Conservation (phyloP, 2,888 invertebrate genomes). For the Drosophila antonietae region DNA sequence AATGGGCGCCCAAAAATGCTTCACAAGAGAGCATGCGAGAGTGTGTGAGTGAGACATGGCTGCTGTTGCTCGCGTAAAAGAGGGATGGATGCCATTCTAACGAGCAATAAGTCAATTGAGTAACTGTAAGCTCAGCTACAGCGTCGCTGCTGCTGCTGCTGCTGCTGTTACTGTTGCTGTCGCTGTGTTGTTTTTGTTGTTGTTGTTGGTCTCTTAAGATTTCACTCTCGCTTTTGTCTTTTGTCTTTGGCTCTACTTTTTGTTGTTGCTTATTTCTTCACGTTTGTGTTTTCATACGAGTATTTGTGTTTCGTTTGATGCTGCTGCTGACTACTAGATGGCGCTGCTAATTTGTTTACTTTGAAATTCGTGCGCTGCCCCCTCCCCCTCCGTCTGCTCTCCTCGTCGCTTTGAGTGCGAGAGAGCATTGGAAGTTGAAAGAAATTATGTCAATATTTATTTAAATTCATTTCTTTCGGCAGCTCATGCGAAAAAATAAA, state of each 20-base stretch:
- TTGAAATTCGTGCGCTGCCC: conserved; percentile 35
- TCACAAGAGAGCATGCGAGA: not conserved
- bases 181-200: conserved; percentile 6
- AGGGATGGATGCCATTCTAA: conserved; percentile 45
- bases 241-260: conserved; percentile 22
- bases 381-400: not conserved
- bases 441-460: conserved; percentile 79
- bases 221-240: conserved; percentile 75
- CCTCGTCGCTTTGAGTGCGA: conserved; percentile 18
- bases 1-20: conserved; percentile 16
- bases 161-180: conserved; percentile 2
- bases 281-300: conserved; percentile 43
- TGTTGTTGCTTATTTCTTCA: conserved; percentile 1
- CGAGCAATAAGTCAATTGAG: conserved; percentile 63
- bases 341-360: conserved; percentile 66
- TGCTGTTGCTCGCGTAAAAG: not conserved
- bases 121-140: conserved; percentile 47
- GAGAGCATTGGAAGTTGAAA: conserved; percentile 38
- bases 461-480: conserved; percentile 76
- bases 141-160: not conserved
- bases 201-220: conserved; percentile 45
- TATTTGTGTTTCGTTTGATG: conserved; percentile 2
- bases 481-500: conserved; percentile 50
- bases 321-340: conserved; percentile 25
- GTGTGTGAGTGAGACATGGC: not conserved